Base-by-base conservation (phyloP, 1,140 invertebrate species). In the Radopholus similis region DNA sequence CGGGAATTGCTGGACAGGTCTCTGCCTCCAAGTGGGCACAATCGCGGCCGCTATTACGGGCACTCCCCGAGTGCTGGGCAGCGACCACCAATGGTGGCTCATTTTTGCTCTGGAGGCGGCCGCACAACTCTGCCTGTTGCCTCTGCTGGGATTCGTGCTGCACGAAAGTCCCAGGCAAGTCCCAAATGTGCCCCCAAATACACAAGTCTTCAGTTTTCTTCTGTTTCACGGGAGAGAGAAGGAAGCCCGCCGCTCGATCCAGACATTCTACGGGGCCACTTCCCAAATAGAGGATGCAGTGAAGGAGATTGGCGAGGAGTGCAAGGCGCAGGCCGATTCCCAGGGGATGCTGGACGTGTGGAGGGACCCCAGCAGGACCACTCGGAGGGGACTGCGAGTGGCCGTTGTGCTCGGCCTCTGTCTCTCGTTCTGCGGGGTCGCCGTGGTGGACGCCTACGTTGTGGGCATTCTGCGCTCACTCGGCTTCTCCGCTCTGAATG, bases 341-440 rank as follows among this genome's bases (percentile, higher is more conserved):
- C n/a, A n/a, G n/a, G n/a, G n/a, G n/a, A 40, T 35, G n/a, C 67
- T 64, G 11, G 63, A 76, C 9, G 70, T 34, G 8, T 34, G 71
- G 37, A 37, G 28, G 5, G 69, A 76, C 13, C 18, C 75, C 13
- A 35, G 60, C 37, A 57, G 75, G 9, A 59, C 66, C 15, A 37
- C 66, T 54, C 30, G 57, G 21, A 34, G 57, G n/a, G 72, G 67
- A 44, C 18, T 51, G 23, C 71, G 47, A 21, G 68, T 77, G 11
- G 77, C 77, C 35, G 44, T 53, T 11, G 67, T 78, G 11, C 60
- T 77, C 8, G 63, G 75, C 13, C 69, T 78, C 38, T 73, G 75
- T 9, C 77, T 78, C 75, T 67, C 76, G 23, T 78, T 78, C 63
- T 72, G 76, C 58, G 77, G 77, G 51, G 70, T 81, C 60, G 76